A percentile compares a stretch with the other conserved stretches of the same genome.
Conservation (phyloP, 2,113 vertebrate genomes). For the Tautogolabrus adspersus region DNA sequence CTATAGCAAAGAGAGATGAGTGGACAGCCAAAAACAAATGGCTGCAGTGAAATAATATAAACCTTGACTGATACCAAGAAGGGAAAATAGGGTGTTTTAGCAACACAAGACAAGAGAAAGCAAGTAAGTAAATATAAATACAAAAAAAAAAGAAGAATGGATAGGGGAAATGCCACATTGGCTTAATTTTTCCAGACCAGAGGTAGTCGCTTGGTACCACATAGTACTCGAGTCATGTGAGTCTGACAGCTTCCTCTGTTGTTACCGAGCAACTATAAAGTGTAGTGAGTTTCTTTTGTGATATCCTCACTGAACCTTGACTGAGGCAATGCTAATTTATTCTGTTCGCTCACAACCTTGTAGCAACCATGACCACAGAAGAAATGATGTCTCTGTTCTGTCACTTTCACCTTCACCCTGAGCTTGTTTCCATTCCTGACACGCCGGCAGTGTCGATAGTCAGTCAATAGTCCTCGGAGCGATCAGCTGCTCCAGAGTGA, state of each 20-base stretch:
- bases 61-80: too few species aligned
- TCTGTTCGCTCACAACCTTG: neutral
- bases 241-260: neutral
- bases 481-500: slow-evolving; percentile 58
- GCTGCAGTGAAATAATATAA: too few species aligned
- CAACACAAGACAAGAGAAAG: neutral
- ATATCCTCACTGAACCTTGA: slow-evolving; percentile 9
- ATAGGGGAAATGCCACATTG: too few species aligned
- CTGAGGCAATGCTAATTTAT: neutral
- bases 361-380: neutral
- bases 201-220: too few species aligned
- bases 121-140: neutral
- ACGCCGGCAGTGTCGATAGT: slow-evolving; percentile 28
- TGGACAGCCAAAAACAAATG: too few species aligned
- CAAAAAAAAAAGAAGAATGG: neutral
- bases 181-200: too few species aligned
- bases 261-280: neutral
- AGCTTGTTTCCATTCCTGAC: slow-evolving; percentile 48
- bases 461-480: slow-evolving; percentile 48
- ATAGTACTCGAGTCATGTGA: too few species aligned
- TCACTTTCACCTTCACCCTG: slow-evolving; percentile 27
- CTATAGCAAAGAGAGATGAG: too few species aligned
- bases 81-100: too few species aligned
- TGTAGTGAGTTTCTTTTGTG: neutral
- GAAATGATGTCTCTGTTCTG: neutral